Conservation (phyloP, 2,797 vertebrate species). For the Poecile montanus region DNA sequence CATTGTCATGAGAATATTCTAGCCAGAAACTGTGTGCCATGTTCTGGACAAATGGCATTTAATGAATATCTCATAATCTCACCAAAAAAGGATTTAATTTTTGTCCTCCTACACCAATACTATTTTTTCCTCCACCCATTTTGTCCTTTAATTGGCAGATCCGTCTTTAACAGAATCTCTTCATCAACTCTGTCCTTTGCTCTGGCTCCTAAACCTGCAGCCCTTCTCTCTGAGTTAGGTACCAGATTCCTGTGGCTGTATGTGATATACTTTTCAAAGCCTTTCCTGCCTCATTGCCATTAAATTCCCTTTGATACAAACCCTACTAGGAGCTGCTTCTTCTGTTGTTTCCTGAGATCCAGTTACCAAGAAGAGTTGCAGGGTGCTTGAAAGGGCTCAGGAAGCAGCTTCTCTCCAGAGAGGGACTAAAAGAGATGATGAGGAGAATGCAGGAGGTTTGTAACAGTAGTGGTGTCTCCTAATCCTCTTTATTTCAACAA, state of each 20-base stretch:
- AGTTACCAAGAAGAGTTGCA: neutral
- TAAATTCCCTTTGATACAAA: neutral
- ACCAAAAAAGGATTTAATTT: neutral
- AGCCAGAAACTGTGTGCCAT: neutral
- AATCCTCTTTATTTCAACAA: slow-evolving; percentile 21
- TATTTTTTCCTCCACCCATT: neutral
- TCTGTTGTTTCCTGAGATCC: neutral
- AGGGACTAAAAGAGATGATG: neutral
- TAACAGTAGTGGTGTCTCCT: neutral
- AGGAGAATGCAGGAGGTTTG: neutral
- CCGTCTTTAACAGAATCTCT: neutral
- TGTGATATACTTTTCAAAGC: neutral
- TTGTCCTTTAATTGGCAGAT: neutral
- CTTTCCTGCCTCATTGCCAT: neutral
- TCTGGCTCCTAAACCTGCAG: neutral
- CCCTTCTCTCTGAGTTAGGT: neutral
- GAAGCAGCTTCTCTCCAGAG: neutral
- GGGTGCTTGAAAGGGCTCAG: slow-evolving; percentile 6
- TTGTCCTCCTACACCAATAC: neutral
- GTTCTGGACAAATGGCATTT: neutral
- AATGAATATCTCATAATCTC: neutral
- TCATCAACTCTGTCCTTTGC: neutral
- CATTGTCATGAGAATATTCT: neutral
- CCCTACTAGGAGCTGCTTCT: neutral
- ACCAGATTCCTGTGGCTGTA: neutral